phyloP scores from a whole-genome alignment of 2,888 invertebrate genomes.

The Lithophane ornitopus region DNA sequence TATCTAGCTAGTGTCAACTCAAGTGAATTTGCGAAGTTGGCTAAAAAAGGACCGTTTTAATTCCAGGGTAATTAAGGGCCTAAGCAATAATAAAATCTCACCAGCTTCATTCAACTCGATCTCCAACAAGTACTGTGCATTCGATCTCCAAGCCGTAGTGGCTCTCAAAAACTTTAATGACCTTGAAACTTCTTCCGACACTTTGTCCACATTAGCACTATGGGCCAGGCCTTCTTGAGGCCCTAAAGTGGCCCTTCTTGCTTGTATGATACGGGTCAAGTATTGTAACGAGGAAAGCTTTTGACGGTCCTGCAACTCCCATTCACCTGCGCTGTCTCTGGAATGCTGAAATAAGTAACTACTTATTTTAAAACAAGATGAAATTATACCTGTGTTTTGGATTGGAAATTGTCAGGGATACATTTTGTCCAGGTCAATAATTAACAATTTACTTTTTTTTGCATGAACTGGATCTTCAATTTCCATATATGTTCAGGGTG shows the following conservation, averaged over 20 bases:
- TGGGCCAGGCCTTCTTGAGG: slow-evolving; percentile 82
- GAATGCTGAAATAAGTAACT: slow-evolving; percentile 90
- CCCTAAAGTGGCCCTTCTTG: slow-evolving; percentile 85
- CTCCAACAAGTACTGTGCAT: slow-evolving; percentile 86
- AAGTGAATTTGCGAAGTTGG: too few species aligned
- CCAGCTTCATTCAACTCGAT: slow-evolving; percentile 87
- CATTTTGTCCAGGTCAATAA: too few species aligned
- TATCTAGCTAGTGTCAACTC: neutral
- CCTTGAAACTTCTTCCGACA: slow-evolving; percentile 84
- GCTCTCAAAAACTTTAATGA: slow-evolving; percentile 85
- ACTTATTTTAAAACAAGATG: too few species aligned
- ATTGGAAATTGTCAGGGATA: too few species aligned
- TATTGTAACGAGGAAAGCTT: slow-evolving; percentile 96
- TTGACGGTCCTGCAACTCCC: slow-evolving; percentile 95
- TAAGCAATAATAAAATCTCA: slow-evolving; percentile 54
- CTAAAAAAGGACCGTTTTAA: too few species aligned
- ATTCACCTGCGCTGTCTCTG: slow-evolving; percentile 96
- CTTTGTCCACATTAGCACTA: slow-evolving; percentile 77
- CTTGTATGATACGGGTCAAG: slow-evolving; percentile 94
- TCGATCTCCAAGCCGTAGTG: slow-evolving; percentile 84
- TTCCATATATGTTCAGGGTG: too few species aligned
- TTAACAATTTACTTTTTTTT: too few species aligned
- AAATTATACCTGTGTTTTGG: too few species aligned
- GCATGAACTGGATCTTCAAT: too few species aligned
- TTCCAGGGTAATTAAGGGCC: too few species aligned